phyloP scores from a whole-genome alignment of 2,113 vertebrate species.

The Nycticryphes semicollaris region DNA sequence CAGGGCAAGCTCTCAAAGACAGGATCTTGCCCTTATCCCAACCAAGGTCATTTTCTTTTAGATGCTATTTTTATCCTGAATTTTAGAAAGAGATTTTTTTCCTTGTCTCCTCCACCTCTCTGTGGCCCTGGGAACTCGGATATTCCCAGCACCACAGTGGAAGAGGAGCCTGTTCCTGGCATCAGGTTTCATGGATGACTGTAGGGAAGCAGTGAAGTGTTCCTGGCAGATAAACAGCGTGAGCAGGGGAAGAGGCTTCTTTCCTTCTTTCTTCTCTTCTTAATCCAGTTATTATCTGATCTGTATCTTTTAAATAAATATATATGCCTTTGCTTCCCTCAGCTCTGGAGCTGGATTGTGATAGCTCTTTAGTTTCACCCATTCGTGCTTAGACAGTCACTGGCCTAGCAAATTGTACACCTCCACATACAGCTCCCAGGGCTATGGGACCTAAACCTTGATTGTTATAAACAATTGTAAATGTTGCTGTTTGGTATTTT shows the following conservation, averaged over 20 bases:
- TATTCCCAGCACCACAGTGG: not conserved
- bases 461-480: not conserved
- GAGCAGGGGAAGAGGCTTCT: not conserved
- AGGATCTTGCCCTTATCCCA: not conserved
- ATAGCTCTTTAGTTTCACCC: not conserved
- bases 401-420: not conserved
- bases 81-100: not conserved
- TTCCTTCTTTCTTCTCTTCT: not conserved
- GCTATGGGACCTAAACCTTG: not conserved
- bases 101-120: not conserved
- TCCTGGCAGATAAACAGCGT: not conserved
- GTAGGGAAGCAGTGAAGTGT: not conserved
- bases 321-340: not conserved
- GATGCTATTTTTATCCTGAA: slow-evolving; percentile 29
- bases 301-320: slow-evolving; percentile 25
- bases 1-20: not conserved
- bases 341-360: not conserved
- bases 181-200: slow-evolving; percentile 2
- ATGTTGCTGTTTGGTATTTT: not conserved
- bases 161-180: slow-evolving; percentile 14
- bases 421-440: not conserved
- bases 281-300: slow-evolving; percentile 33
- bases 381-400: not conserved
- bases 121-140: slow-evolving; percentile 2
- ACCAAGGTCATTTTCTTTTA: not conserved